Percentiles rank a stretch among this genome's conserved stretches.
phyloP scores from a whole-genome alignment of 2,797 vertebrate genomes.

The Zenarchopterus dispar region DNA sequence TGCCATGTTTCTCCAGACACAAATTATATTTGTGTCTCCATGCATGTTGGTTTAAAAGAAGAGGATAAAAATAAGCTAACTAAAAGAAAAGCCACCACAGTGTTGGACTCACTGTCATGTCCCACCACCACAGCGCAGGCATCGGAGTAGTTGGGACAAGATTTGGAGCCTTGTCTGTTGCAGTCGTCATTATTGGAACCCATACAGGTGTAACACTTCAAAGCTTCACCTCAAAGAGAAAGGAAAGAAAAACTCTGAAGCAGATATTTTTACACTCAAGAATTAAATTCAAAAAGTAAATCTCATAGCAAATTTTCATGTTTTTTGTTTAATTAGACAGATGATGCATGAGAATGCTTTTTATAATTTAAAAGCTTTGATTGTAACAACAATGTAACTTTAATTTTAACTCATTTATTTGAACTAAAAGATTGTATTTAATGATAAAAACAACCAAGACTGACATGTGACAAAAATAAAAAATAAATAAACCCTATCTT shows the following conservation, averaged over 20 bases:
- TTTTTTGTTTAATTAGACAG: too few species aligned
- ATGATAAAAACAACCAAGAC: too few species aligned
- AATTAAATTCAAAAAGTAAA: neutral
- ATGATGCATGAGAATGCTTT: too few species aligned
- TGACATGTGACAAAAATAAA: too few species aligned
- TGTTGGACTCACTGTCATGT: slow-evolving; percentile 86
- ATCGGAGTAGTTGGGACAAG: slow-evolving; percentile 87
- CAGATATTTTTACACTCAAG: neutral
- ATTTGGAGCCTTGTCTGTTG: slow-evolving; percentile 88
- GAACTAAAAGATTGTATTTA: too few species aligned
- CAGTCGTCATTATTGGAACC: slow-evolving; percentile 89
- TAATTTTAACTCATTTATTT: too few species aligned
- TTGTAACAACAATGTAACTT: too few species aligned
- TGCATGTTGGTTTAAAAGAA: neutral
- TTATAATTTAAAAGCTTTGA: too few species aligned
- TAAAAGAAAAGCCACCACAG: neutral
- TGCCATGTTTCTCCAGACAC: slow-evolving; percentile 58
- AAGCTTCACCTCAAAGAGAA: slow-evolving; percentile 78
- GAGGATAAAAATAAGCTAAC: too few species aligned
- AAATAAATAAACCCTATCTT: too few species aligned
- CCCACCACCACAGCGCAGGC: slow-evolving; percentile 88
- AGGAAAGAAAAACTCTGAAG: neutral
- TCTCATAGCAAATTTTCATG: neutral
- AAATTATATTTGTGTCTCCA: too few species aligned
- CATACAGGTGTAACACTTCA: slow-evolving; percentile 90